These are phyloP conservation scores for Chiloscyllium punctatum DNA, from an alignment of 2,797 vertebrate species.

Conservation along the genomic window DNA sequence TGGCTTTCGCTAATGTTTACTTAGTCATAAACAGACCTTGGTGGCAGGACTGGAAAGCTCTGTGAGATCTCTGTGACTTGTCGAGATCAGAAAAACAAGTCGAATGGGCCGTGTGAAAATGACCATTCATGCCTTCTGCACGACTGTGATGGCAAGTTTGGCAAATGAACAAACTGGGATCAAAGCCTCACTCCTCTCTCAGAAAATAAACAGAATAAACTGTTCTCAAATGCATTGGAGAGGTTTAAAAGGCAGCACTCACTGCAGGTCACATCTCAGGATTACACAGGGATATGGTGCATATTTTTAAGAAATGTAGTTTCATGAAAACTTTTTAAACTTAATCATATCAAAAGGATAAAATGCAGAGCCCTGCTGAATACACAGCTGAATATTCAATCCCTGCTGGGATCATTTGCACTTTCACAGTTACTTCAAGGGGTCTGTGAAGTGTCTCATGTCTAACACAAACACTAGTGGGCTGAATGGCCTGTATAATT, in stretches of 20 bases:
- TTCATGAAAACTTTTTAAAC: slow-evolving; percentile 7
- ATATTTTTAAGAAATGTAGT: not conserved
- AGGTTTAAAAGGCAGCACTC: slow-evolving; percentile 30
- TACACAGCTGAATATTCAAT: not conserved
- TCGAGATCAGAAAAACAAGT: slow-evolving; percentile 36
- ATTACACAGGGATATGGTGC: slow-evolving; percentile 18
- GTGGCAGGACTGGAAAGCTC: slow-evolving; percentile 29
- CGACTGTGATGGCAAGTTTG: slow-evolving; percentile 35
- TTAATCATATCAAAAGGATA: not conserved
- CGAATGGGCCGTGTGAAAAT: slow-evolving; percentile 35
- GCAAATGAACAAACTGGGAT: slow-evolving; percentile 26
- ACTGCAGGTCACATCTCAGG: slow-evolving; percentile 7
- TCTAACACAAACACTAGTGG: not conserved
- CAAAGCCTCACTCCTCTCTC: slow-evolving; percentile 21
- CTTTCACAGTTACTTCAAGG: not conserved
- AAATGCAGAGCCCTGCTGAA: not conserved
- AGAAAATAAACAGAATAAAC: slow-evolving; percentile 35
- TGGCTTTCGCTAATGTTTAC: slow-evolving; percentile 37
- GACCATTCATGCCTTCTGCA: slow-evolving; percentile 36
- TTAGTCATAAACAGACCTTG: slow-evolving; percentile 37
- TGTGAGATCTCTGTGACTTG: slow-evolving; percentile 35
- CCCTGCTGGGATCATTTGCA: not conserved
- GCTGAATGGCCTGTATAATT: not conserved
- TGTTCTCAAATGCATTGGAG: slow-evolving; percentile 14
- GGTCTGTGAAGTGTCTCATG: not conserved